Base-by-base conservation (phyloP, 1,140 invertebrate genomes). In the Macrocentrus cingulum region DNA sequence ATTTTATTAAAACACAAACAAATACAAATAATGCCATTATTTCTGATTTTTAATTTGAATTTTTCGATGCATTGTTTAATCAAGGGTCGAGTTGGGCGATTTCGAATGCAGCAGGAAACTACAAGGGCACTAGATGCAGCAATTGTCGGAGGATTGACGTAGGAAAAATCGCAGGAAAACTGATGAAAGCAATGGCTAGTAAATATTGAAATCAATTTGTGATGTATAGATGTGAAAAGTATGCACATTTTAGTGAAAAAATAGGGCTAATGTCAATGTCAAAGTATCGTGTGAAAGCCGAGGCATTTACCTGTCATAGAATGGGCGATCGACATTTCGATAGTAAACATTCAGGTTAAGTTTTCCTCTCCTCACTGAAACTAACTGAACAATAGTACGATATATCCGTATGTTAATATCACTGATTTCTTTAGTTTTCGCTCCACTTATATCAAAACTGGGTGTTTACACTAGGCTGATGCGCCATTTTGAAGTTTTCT, bases 251-350 rank as follows among this genome's bases (percentile, higher is more conserved):
- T 2, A 46, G 9, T 46, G 32, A 22, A 36, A 54, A 45, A 50
- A 63, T 56, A 62, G 61, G 7, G 53, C 37, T 67, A 60, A 70
- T 55, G 61, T 63, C 59, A 67, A 70, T 48, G 60, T 63, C 59
- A 39, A 39, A 39, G 8, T 16, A 13, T n/a, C 29, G 18, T 15
- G 25, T 23, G 46, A 25, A 18, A 49, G 16, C 13, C 11, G 8
- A 59, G 9, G 22, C 42, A 62, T 76, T 81, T 81, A 84, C 83
- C 83, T 84, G 82, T 78, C 74, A 84, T 81, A 73, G 83, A 83
- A 82, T 84, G 83, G 76, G 84, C 83, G 80, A 85, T 81, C 72
- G 84, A 84, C 83, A 85, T 84, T 77, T 80, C 80, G 77, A 81
- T 69, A 61, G 67, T 79, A 80, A 82, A 83, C 80, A 80, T 80